A percentile compares a stretch with the other conserved stretches of the same genome.
Conservation (phyloP, 2,797 vertebrate species). For the Ctenosaura bakeri region DNA sequence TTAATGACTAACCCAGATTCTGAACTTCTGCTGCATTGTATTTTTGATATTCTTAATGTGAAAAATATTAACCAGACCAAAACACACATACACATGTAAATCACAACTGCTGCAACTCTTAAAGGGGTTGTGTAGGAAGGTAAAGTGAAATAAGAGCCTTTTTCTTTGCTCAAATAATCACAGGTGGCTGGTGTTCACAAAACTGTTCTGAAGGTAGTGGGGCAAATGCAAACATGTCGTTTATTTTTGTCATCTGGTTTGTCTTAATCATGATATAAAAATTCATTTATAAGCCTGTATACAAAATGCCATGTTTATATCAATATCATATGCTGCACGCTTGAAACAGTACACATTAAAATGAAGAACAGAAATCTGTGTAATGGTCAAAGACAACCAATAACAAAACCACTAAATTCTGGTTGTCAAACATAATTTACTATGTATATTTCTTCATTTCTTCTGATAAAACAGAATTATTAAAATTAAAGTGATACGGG, state of each 20-base stretch:
- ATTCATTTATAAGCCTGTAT: slow-evolving; percentile 84
- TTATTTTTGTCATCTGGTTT: slow-evolving; percentile 80
- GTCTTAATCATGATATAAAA: slow-evolving; percentile 81
- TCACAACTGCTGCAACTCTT: background rate
- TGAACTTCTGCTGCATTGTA: background rate
- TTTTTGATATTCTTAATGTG: background rate
- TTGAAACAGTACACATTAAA: slow-evolving; percentile 83
- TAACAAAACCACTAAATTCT: slow-evolving; percentile 92
- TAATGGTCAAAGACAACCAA: slow-evolving; percentile 96
- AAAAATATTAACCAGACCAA: slow-evolving; percentile 8
- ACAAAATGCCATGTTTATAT: slow-evolving; percentile 85
- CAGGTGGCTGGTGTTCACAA: slow-evolving; percentile 59
- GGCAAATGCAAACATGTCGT: slow-evolving; percentile 67
- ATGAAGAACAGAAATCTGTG: slow-evolving; percentile 89
- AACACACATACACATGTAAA: background rate
- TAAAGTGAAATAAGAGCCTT: slow-evolving; percentile 39
- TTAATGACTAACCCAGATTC: background rate
- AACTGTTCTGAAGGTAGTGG: slow-evolving; percentile 52
- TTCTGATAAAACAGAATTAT: slow-evolving; percentile 91
- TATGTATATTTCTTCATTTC: slow-evolving; percentile 86
- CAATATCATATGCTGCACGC: slow-evolving; percentile 83
- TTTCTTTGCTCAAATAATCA: slow-evolving; percentile 33
- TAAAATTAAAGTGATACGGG: slow-evolving; percentile 86
- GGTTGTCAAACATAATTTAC: slow-evolving; percentile 99
- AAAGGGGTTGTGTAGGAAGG: slow-evolving; percentile 31